Evolutionary conservation across 1,140 invertebrate species (phyloP), one percentile per base, ranked within the genome.

Genomic region (Mactra quadrangularis): DNA sequence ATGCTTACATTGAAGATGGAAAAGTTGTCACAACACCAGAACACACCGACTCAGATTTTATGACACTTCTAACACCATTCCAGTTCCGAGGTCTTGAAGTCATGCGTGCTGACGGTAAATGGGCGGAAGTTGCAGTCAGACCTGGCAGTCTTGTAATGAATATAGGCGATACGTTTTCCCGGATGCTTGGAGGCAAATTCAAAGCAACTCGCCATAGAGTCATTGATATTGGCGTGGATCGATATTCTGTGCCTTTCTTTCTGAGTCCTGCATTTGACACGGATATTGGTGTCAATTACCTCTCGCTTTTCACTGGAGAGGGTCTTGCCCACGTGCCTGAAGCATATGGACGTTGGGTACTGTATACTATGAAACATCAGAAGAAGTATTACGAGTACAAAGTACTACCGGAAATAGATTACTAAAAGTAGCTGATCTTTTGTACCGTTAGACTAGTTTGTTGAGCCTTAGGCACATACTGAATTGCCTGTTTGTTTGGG

Each of bases 111-210:
- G 75, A 83, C 35, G 86, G 83, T 33, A 45, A 83, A 35, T 90
- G 89, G 89, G 45, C 72, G 31, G 83, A 82, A 33, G 86, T 90
- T 13, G 64, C 75, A 13, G 68, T 82, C 11, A 74, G 87, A 17
- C 89, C 89, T 3, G 82, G 81, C 62, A 87, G 86, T 62, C 86
- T 90, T 15, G 85, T 90, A 47, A 88, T 90, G 87, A 90, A 90
- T 59, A 89, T 90, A 25, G 89, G 89, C 0, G 89, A 87, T 53
- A 86, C 86, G 29, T 86, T 90, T 55, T 84, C 88, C 1, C 74
- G 83, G 11, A 89, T 89, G 83, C 87, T 86, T 15, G 82, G 84
- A 9, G 87, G 87, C 1, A 71, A 78, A 22, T 85, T 89, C 31
- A 89, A 88, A 64, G 89, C 89, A 9, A 90, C 89, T 0, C 29